Evolutionary conservation across 1,140 invertebrate genomes (phyloP).

Genomic region (Atta cephalotes): DNA sequence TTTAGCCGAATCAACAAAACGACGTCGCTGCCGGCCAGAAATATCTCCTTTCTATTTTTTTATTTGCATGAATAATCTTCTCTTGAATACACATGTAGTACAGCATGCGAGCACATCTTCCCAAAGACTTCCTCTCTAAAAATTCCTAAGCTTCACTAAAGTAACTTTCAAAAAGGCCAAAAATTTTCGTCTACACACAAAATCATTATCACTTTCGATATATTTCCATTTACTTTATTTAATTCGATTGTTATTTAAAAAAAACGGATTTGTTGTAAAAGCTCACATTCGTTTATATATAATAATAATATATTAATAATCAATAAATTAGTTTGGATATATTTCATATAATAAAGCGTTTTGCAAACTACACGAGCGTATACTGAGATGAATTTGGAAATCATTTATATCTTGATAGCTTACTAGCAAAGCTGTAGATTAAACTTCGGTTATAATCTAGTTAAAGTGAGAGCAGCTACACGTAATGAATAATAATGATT

Average conservation of each 20-base stretch:
- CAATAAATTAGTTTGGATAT: background rate
- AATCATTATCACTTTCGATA: background rate
- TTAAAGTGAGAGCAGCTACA: conserved; percentile 7
- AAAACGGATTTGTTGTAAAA: background rate
- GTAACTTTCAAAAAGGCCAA: conserved; percentile 23
- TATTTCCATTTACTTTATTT: background rate
- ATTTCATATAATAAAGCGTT: background rate
- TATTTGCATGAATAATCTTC: conserved; percentile 54
- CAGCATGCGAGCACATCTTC: conserved; percentile 67
- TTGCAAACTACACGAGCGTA: conserved; percentile 7
- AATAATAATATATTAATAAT: background rate
- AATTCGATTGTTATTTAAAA: background rate
- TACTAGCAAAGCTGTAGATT: conserved; percentile 18
- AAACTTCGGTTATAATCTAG: conserved; percentile 10
- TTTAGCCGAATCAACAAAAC: conserved; percentile 41
- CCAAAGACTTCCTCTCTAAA: conserved; percentile 2
- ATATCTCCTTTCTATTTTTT: background rate
- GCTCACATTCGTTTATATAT: background rate
- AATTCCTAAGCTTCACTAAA: background rate
- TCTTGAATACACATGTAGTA: conserved; percentile 29
- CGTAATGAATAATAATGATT: conserved; percentile 35
- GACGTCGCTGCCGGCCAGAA: background rate
- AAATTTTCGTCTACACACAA: background rate
- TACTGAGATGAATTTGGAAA: conserved; percentile 7
- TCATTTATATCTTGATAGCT: conserved; percentile 17